Percentiles rank a stretch among this genome's conserved stretches.
Conservation (phyloP, 2,888 invertebrate genomes). For the Argyresthia albistria region DNA sequence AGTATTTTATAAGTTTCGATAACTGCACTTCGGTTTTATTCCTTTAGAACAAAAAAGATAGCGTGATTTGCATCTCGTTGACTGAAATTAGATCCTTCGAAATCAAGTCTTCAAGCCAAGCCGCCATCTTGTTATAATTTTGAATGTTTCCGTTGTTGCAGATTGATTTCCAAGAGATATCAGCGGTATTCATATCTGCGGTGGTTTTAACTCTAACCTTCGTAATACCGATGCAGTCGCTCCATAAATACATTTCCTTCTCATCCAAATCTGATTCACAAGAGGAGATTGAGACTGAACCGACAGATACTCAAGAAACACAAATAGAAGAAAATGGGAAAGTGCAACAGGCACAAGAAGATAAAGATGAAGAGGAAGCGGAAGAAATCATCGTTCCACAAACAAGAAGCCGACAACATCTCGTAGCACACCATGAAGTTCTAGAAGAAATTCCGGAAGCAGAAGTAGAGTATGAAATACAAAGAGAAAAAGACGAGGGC, state of each 20-base stretch:
- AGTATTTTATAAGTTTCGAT: too few species aligned
- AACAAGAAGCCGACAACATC: constrained; percentile 29
- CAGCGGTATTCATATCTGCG: constrained; percentile 63
- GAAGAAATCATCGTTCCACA: constrained; percentile 25
- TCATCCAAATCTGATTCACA: constrained; percentile 13
- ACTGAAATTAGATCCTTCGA: too few species aligned
- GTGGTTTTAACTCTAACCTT: constrained; percentile 73
- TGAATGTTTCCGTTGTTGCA: constrained; percentile 27
- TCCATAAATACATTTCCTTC: constrained; percentile 40
- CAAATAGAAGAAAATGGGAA: constrained; percentile 10
- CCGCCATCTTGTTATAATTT: too few species aligned
- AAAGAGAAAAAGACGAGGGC: constrained; percentile 37
- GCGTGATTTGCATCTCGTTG: too few species aligned
- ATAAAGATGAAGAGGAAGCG: constrained; percentile 12
- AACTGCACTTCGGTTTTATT: too few species aligned
- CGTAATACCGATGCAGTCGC: constrained; percentile 76
- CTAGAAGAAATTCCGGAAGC: constrained; percentile 59
- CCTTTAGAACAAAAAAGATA: too few species aligned
- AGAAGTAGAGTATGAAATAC: constrained; percentile 41
- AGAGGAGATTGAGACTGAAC: constrained; percentile 15
- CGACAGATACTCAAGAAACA: constrained; percentile 13
- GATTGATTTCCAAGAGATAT: constrained; percentile 72
- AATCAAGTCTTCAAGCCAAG: too few species aligned
- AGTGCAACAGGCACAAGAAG: constrained; percentile 15
- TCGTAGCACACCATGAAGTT: constrained; percentile 55